Evolutionary conservation across 1,140 invertebrate species (phyloP), one percentile per base, ranked within the genome.

Genomic region (Eurosta solidaginis): DNA sequence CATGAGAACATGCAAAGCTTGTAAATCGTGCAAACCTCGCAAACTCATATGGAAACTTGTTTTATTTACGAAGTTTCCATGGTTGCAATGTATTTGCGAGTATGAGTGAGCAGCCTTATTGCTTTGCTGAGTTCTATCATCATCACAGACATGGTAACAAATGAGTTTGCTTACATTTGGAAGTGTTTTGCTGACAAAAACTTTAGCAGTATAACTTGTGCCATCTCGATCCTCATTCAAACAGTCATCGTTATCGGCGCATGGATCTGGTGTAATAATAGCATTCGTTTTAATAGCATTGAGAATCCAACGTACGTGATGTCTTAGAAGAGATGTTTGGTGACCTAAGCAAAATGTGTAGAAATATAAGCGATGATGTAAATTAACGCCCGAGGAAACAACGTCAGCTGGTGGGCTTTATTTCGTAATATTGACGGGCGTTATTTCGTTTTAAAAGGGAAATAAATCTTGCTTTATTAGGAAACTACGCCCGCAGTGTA

Each of bases 251-350:
- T 85, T 80, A 2, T 85, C 85, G 42, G 86, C 85, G 17, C 85
- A 86, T 2, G 85, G 85, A 80, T 86, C 85, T n/a, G 85, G 85
- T 4, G 81, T 81, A 27, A 86, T 86, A 6, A 49, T 74, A 17
- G 85, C 85, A n/a, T 82, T 20, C 1, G 79, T 82, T 40, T 82
- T 86, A 6, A 85, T 54, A 68, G 81, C 84, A 40, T 81, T 86
- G 12, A 86, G 83, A 0, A 86, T 79, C 85, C 85, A 86, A 33
- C 82, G 80, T 0, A 86, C 85, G 27, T 81, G 77, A 47, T 86
- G 85, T 47, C 83, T 86, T 12, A 86, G 73, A 76, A 82, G 84
- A 12, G 74, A 78, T 9, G 84, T 84, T 3, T 85, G 80, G 33
- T 79, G 82, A 27, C 83, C 85, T 86, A n/a, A n/a, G 68, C 1